These are phyloP conservation scores for Caenorhabditis remanei DNA, from an alignment of 1,140 invertebrate species.

Conservation along the genomic window DNA sequence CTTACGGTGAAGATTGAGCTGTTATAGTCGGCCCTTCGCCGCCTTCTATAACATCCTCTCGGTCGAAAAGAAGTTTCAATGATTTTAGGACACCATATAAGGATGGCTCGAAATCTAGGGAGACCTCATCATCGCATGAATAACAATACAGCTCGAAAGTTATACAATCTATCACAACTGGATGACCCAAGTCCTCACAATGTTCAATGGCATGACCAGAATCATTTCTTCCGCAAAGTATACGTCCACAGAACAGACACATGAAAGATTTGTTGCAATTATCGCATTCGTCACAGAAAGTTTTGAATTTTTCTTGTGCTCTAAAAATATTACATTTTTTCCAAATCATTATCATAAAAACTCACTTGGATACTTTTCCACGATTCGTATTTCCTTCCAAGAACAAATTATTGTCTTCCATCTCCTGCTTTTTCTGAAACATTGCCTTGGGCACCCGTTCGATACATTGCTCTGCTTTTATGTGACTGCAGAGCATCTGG, in stretches of 20 bases:
- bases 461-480: conserved; percentile 15
- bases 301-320: conserved; percentile 13
- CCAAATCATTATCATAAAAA: neutral
- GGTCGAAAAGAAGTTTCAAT: neutral
- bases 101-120: conserved; percentile 16
- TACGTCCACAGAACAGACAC: conserved; percentile 55
- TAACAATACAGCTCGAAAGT: conserved; percentile 50
- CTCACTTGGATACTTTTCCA: conserved; percentile 6
- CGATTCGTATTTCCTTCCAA: conserved; percentile 25
- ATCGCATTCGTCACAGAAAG: conserved; percentile 54
- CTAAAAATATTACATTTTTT: neutral
- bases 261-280: conserved; percentile 52
- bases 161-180: conserved; percentile 57
- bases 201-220: conserved; percentile 52
- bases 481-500: conserved; percentile 27
- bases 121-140: conserved; percentile 22
- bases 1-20: neutral
- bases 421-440: conserved; percentile 25
- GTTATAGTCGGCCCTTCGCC: neutral
- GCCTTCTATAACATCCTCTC: conserved; percentile 18
- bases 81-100: conserved; percentile 23
- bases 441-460: conserved; percentile 19
- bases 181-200: conserved; percentile 16
- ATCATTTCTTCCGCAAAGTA: conserved; percentile 62
- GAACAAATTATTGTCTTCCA: conserved; percentile 35